These are phyloP conservation scores for Atethmia centrago DNA, from an alignment of 2,888 invertebrate genomes.

Conservation along the genomic window DNA sequence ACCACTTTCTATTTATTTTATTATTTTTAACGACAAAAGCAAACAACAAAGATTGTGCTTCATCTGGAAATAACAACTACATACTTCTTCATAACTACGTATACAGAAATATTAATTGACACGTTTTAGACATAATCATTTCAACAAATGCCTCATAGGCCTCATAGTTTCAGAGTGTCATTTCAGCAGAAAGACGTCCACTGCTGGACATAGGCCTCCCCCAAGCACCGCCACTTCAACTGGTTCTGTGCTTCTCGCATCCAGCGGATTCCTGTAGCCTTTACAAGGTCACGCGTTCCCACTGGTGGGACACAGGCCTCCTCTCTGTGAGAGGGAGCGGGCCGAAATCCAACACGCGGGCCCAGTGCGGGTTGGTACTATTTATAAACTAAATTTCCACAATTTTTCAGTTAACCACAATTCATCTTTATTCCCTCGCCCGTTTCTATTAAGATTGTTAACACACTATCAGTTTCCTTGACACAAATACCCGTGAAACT, in stretches of 20 bases:
- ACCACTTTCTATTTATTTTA: slow-evolving; percentile 18
- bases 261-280: background rate
- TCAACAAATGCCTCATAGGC: too few relatives aligned
- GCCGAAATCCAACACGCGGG: too few relatives aligned
- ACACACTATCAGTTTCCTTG: slow-evolving; percentile 40
- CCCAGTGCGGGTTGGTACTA: too few relatives aligned
- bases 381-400: background rate
- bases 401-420: background rate
- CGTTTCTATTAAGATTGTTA: slow-evolving; percentile 22
- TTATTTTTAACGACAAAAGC: background rate
- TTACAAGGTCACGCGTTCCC: too few relatives aligned
- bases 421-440: background rate
- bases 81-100: too few relatives aligned
- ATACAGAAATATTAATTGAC: too few relatives aligned
- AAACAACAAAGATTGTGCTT: slow-evolving; percentile 18
- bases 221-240: background rate
- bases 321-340: too few relatives aligned
- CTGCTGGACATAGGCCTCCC: background rate
- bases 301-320: too few relatives aligned
- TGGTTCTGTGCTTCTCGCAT: background rate
- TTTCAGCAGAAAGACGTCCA: background rate
- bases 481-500: slow-evolving; percentile 49
- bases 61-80: slow-evolving; percentile 18
- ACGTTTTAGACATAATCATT: too few relatives aligned
- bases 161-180: too few relatives aligned